Evolutionary conservation across 2,797 vertebrate species (phyloP).

Genomic region (Coregonus sp.): DNA sequence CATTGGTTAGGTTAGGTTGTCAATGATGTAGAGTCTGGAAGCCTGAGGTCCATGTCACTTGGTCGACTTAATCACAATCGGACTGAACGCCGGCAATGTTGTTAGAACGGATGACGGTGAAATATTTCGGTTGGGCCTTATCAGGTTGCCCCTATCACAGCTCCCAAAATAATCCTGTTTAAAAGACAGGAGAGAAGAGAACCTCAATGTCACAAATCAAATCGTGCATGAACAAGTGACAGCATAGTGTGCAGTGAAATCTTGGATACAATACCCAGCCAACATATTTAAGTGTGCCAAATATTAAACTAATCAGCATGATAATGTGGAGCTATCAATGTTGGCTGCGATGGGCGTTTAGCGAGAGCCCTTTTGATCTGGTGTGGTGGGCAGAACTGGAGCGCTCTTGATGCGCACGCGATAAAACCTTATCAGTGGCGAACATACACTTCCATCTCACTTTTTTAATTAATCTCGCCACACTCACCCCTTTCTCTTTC

Average conservation of each 20-base stretch:
- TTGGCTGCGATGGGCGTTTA: slow-evolving; percentile 65
- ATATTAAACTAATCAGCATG: slow-evolving; percentile 81
- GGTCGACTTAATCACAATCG: neutral
- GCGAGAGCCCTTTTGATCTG: slow-evolving; percentile 81
- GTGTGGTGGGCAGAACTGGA: slow-evolving; percentile 49
- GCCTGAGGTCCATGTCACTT: neutral
- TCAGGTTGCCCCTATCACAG: neutral
- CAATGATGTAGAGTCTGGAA: neutral
- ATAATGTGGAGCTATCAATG: slow-evolving; percentile 79
- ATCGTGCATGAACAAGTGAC: slow-evolving; percentile 8
- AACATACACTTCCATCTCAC: slow-evolving; percentile 83
- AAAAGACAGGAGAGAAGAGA: slow-evolving; percentile 12
- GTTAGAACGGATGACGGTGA: slow-evolving; percentile 8
- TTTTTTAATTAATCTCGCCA: slow-evolving; percentile 78
- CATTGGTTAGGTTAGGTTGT: neutral
- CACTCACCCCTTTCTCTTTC: slow-evolving; percentile 44
- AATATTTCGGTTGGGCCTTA: slow-evolving; percentile 12
- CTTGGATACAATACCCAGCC: slow-evolving; percentile 6
- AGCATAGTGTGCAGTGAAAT: slow-evolving; percentile 1
- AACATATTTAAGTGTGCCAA: slow-evolving; percentile 48
- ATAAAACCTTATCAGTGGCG: slow-evolving; percentile 86
- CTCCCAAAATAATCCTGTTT: slow-evolving; percentile 12
- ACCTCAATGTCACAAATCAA: slow-evolving; percentile 3
- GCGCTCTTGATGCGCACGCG: slow-evolving; percentile 71
- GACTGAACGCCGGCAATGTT: neutral